Evolutionary conservation across 2,888 invertebrate species (phyloP).

Genomic region (Cephus runcator): DNA sequence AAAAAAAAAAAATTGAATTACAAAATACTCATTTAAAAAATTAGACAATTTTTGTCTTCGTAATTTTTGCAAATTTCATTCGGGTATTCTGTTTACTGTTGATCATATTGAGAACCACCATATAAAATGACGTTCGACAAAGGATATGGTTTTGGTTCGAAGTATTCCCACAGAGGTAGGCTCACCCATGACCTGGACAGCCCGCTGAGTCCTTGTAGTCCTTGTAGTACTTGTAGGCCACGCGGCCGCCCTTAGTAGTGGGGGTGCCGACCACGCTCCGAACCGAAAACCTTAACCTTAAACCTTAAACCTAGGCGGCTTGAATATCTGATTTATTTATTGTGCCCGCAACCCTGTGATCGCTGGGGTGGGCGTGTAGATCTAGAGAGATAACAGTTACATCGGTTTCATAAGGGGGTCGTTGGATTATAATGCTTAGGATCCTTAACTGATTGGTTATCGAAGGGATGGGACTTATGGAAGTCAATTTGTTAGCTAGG

Average conservation of each 20-base stretch:
- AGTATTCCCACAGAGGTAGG: slow-evolving; percentile 3
- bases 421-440: slow-evolving; percentile 20
- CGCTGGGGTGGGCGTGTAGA: slow-evolving; percentile 36
- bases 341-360: slow-evolving; percentile 33
- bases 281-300: slow-evolving; percentile 10
- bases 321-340: slow-evolving; percentile 42
- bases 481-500: neutral
- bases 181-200: slow-evolving; percentile 16
- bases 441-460: neutral
- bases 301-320: slow-evolving; percentile 19
- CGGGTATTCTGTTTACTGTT: neutral
- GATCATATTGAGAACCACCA: neutral
- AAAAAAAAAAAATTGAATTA: too few species aligned
- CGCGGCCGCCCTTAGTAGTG: slow-evolving; percentile 20
- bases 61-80: neutral
- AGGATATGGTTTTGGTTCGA: neutral
- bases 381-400: slow-evolving; percentile 36
- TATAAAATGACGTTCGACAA: neutral
- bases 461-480: neutral
- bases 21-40: slow-evolving; percentile 11
- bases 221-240: slow-evolving; percentile 17
- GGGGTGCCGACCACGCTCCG: slow-evolving; percentile 14
- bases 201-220: slow-evolving; percentile 44
- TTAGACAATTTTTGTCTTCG: neutral
- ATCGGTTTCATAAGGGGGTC: slow-evolving; percentile 24